Conservation (phyloP, 2,888 invertebrate genomes). For the Leptopilina myrica region DNA sequence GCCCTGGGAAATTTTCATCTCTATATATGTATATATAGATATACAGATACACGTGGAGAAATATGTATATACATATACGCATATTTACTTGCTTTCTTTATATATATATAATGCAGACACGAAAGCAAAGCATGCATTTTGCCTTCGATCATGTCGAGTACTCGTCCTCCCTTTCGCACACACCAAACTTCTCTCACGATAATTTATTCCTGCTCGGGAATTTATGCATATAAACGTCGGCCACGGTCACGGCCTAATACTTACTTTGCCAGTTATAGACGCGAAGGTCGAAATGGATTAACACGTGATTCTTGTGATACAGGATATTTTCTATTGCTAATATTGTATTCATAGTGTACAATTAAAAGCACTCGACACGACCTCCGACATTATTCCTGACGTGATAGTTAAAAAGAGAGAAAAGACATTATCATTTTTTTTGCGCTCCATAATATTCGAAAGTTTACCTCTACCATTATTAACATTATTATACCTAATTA, state of each 20-base stretch:
- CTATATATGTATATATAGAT: neutral
- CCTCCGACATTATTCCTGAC: neutral
- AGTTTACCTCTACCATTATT: neutral
- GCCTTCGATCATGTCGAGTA: conserved; percentile 43
- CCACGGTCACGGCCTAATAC: conserved; percentile 45
- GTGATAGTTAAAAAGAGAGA: conserved; percentile 8
- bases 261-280: conserved; percentile 39
- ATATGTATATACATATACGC: neutral
- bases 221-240: conserved; percentile 38
- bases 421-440: too few species aligned
- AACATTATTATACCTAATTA: conserved; percentile 3
- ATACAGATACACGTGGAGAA: neutral
- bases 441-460: neutral
- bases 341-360: conserved; percentile 14
- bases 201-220: conserved; percentile 42
- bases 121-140: neutral
- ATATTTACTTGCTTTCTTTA: too few species aligned
- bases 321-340: conserved; percentile 27
- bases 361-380: conserved; percentile 32
- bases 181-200: conserved; percentile 35
- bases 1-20: conserved; percentile 36
- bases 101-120: too few species aligned
- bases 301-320: conserved; percentile 29
- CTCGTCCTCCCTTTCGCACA: conserved; percentile 41
- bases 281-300: conserved; percentile 45